Base-by-base conservation (phyloP, 2,888 invertebrate species). In the Watsonalla binaria region DNA sequence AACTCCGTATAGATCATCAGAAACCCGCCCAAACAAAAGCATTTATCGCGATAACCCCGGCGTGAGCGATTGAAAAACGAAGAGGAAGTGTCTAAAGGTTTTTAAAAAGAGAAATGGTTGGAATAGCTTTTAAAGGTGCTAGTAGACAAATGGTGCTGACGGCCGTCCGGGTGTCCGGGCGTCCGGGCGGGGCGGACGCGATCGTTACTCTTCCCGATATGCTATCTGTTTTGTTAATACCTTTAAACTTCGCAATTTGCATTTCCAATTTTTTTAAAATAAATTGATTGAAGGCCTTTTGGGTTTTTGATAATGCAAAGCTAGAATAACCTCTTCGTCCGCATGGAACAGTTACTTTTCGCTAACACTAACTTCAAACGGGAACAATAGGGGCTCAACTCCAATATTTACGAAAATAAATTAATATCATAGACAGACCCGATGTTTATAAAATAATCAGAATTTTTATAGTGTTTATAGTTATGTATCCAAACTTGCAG, bases 61-160 rank as follows among this genome's bases (percentile, higher is more conserved):
- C 72, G 74, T 71, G 76, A 75, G 80, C 88, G 86, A 90, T 90
- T 90, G 90, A 90, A 90, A 90, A 90, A 88, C 87, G 88, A 85
- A 87, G 80, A 85, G 83, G 84, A 86, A 84, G 78, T 84, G 87
- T 88, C 90, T 86, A 78, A 85, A 86, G 89, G 90, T 89, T 90
- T 88, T 88, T 84, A 90, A 90, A 81, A 87, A 90, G 90, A 90
- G 78, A 84, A 89, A 90, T 89, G 90, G 83, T 81, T 72, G 78
- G 89, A 86, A 90, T 87, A 85, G 89, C 90, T 86, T 87, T 87
- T 87, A 86, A 88, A 89, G 90, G 90, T 89, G 85, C 77, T 75
- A 60, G 73, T 76, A 88, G 88, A 88, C 88, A 86, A 90, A 90
- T 88, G 88, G 81, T 80, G 56, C 69, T 68, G 82, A 57, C 74